Evolutionary conservation across 2,797 vertebrate genomes (phyloP).

Genomic region (Phalloptychus januarius): DNA sequence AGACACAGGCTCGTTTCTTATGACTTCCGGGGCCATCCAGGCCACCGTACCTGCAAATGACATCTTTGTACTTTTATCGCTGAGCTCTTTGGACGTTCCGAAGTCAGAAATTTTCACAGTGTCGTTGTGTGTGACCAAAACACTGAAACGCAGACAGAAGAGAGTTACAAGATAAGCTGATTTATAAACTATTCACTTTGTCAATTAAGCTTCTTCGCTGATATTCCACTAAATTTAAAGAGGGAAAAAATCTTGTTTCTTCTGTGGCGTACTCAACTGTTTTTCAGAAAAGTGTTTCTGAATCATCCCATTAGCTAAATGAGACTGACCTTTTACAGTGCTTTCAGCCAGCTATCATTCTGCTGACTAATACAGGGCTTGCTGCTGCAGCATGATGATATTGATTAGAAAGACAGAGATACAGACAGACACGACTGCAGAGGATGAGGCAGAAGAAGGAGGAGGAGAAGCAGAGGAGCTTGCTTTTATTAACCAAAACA

Average conservation of each 20-base stretch:
- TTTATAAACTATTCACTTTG: constrained; percentile 4
- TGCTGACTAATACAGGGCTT: constrained; percentile 72
- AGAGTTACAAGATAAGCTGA: not conserved
- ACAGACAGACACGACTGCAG: constrained; percentile 39
- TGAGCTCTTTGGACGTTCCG: constrained; percentile 98
- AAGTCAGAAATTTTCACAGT: constrained; percentile 98
- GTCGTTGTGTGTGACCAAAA: constrained; percentile 96
- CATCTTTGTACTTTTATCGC: constrained; percentile 99
- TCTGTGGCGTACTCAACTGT: constrained; percentile 5
- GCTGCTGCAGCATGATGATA: constrained; percentile 64
- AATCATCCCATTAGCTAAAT: constrained; percentile 62
- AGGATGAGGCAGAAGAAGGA: constrained; percentile 20
- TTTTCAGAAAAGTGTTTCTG: constrained; percentile 43
- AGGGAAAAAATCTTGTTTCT: not conserved
- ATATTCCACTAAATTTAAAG: constrained; percentile 19
- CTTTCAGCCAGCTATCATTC: constrained; percentile 57
- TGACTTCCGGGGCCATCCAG: constrained; percentile 99
- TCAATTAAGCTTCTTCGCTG: not conserved
- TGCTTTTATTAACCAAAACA: constrained; percentile 41
- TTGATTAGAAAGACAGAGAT: constrained; percentile 66
- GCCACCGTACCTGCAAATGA: constrained; percentile 98
- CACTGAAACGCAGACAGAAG: constrained; percentile 75
- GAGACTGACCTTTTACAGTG: constrained; percentile 65
- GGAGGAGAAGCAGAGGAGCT: constrained; percentile 15
- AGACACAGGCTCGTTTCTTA: constrained; percentile 96